Percentiles rank a stretch among this genome's conserved stretches.
Evolutionary conservation across 2,797 vertebrate genomes (phyloP).

Genomic region (Lutjanus argentimaculatus): DNA sequence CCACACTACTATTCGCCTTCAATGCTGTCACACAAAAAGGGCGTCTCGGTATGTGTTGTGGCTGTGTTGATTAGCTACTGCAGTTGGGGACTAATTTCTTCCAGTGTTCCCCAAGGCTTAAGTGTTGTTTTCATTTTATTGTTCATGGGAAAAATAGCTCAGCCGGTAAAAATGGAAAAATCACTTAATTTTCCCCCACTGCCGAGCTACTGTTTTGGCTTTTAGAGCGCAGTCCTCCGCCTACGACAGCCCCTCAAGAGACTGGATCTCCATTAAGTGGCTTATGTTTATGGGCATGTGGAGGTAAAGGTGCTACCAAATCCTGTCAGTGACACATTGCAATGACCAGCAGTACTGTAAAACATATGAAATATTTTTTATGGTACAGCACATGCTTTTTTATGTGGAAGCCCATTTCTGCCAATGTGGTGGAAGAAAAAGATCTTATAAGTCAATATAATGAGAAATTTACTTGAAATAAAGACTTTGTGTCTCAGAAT

Average conservation of each 20-base stretch:
- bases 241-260: slow-evolving; percentile 41
- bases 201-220: slow-evolving; percentile 80
- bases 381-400: slow-evolving; percentile 27
- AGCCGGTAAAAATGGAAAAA: slow-evolving; percentile 76
- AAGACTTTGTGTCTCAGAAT: too few species aligned
- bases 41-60: slow-evolving; percentile 59
- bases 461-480: too few species aligned
- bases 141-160: slow-evolving; percentile 67
- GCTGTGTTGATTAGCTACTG: slow-evolving; percentile 67
- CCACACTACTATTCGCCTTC: slow-evolving; percentile 27
- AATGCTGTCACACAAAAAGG: slow-evolving; percentile 35
- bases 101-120: slow-evolving; percentile 55
- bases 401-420: too few species aligned
- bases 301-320: slow-evolving; percentile 65
- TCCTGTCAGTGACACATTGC: slow-evolving; percentile 47
- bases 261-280: slow-evolving; percentile 56
- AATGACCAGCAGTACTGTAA: slow-evolving; percentile 19
- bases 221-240: slow-evolving; percentile 35
- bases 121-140: slow-evolving; percentile 77
- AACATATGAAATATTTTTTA: slow-evolving; percentile 44
- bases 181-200: slow-evolving; percentile 66
- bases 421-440: too few species aligned
- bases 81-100: slow-evolving; percentile 73
- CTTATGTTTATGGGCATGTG: slow-evolving; percentile 58
- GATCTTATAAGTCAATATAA: too few species aligned